Conservation (phyloP, 2,888 invertebrate species). For the Liopterus haemorrhoidalis region DNA sequence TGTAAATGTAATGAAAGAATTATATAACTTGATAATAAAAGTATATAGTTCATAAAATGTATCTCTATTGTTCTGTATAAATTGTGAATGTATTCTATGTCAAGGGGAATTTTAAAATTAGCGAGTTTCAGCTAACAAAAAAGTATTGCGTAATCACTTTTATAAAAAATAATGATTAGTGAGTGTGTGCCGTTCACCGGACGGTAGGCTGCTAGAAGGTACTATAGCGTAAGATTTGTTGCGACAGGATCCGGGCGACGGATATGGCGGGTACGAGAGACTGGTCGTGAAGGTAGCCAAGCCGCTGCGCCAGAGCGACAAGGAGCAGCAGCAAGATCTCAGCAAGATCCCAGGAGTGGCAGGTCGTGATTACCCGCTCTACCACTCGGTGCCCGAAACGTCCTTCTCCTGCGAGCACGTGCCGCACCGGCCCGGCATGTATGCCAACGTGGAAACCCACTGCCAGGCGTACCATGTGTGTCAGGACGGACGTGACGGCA, state of each 20-base stretch:
- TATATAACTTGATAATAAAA: no score
- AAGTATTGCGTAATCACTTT: no score
- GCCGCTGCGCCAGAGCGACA: slow-evolving; percentile 46
- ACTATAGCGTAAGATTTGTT: slow-evolving; percentile 10
- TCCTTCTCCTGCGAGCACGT: slow-evolving; percentile 73
- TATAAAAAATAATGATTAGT: no score
- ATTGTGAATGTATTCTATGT: no score
- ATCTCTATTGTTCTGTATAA: no score
- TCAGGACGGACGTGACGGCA: slow-evolving; percentile 78
- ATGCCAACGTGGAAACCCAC: slow-evolving; percentile 83
- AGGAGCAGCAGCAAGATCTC: slow-evolving; percentile 67
- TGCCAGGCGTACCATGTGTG: slow-evolving; percentile 87
- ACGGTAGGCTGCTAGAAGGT: slow-evolving; percentile 20
- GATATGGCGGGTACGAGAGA: slow-evolving; percentile 19
- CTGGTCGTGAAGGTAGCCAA: slow-evolving; percentile 20
- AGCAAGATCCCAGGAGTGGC: slow-evolving; percentile 74
- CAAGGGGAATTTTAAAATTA: no score
- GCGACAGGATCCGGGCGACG: slow-evolving; percentile 10
- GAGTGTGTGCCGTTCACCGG: slow-evolving; percentile 14
- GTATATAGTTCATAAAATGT: no score
- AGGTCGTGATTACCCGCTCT: slow-evolving; percentile 77
- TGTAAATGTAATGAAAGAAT: no score
- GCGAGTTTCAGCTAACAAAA: no score
- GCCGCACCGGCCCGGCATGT: slow-evolving; percentile 78
- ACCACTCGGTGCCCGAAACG: slow-evolving; percentile 70